Percentiles rank a stretch among this genome's conserved stretches.
Evolutionary conservation across 2,113 vertebrate genomes (phyloP).

Genomic region (Ailuropoda melanoleuca): DNA sequence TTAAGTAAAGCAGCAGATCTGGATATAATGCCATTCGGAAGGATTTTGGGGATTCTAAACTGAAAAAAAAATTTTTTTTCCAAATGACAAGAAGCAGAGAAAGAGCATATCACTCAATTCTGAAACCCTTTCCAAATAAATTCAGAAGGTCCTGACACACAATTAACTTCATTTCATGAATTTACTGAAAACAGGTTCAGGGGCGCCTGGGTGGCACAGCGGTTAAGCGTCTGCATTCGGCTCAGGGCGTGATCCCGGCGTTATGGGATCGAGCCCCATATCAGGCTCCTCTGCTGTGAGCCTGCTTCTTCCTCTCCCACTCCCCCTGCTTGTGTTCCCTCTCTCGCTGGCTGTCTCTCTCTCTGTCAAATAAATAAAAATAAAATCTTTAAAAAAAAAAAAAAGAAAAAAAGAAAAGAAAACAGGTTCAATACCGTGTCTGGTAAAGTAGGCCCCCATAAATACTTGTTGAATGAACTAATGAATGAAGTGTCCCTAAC

Average conservation of each 20-base stretch:
- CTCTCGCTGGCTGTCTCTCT: too few species aligned
- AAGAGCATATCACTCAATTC: background rate
- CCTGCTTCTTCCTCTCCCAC: too few species aligned
- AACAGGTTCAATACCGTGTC: background rate
- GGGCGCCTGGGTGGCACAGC: too few species aligned
- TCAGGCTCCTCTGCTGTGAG: too few species aligned
- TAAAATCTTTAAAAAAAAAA: too few species aligned
- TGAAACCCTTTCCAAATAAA: conserved; percentile 13
- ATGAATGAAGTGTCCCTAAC: background rate
- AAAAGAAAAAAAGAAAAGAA: too few species aligned
- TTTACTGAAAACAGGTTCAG: background rate
- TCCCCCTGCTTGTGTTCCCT: too few species aligned
- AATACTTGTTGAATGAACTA: background rate
- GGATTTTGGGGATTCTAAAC: background rate
- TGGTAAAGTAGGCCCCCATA: background rate
- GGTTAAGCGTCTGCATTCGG: too few species aligned
- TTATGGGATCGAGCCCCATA: too few species aligned
- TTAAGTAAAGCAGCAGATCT: background rate
- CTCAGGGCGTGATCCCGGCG: too few species aligned
- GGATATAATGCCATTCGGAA: background rate
- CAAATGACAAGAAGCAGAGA: background rate
- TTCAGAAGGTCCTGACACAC: background rate
- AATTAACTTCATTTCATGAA: background rate
- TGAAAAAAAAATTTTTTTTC: background rate
- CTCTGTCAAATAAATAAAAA: too few species aligned